These are phyloP conservation scores for Egretta garzetta DNA, from an alignment of 2,113 vertebrate species.

Conservation along the genomic window DNA sequence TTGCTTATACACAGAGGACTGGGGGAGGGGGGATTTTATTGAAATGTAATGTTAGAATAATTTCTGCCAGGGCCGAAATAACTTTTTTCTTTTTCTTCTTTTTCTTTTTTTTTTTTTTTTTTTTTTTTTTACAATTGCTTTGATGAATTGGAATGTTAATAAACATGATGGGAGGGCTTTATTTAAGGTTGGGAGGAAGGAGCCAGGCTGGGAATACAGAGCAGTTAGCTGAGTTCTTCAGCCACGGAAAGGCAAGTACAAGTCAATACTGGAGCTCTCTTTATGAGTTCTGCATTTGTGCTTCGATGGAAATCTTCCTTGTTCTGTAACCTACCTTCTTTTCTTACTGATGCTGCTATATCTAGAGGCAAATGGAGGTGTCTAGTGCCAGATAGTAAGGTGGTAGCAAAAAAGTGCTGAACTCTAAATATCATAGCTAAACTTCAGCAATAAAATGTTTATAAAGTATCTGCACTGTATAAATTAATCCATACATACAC, in stretches of 20 bases:
- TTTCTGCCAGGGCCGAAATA: slow-evolving; percentile 42
- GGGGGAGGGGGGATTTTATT: slow-evolving; percentile 80
- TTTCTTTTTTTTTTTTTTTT: background rate
- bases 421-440: background rate
- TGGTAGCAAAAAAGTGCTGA: background rate
- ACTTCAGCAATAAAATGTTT: background rate
- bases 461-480: background rate
- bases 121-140: slow-evolving; percentile 13
- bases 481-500: background rate
- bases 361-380: background rate
- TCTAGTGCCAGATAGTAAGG: fast-evolving
- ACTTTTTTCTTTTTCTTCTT: background rate
- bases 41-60: slow-evolving; percentile 87
- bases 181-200: background rate
- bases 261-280: background rate
- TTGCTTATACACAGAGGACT: slow-evolving; percentile 91
- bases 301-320: background rate
- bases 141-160: slow-evolving; percentile 68
- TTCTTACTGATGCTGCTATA: background rate
- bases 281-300: background rate
- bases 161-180: slow-evolving; percentile 43
- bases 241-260: background rate
- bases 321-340: background rate
- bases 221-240: background rate
- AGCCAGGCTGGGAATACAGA: background rate